These are phyloP conservation scores for Phenganax marumi DNA, from an alignment of 92 coral and sea anemone genomes.

Conservation along the genomic window DNA sequence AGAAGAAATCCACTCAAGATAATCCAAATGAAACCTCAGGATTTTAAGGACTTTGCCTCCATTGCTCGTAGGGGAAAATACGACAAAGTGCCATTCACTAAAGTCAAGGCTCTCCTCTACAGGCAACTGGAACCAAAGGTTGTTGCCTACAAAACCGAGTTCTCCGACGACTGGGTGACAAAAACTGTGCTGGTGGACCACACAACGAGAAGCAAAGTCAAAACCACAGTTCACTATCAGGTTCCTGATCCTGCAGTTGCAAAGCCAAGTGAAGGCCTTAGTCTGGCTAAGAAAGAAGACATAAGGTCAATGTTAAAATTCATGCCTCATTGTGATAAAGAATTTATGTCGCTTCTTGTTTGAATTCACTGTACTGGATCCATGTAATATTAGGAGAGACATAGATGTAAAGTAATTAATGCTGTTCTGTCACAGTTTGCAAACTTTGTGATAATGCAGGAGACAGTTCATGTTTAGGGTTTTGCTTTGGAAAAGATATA, in stretches of 20 bases:
- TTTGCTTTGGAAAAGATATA: too few relatives aligned
- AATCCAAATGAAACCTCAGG: background rate
- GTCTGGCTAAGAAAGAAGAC: too few relatives aligned
- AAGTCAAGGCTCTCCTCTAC: constrained; percentile 1
- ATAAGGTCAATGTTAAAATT: too few relatives aligned
- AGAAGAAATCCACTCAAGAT: constrained; percentile 3
- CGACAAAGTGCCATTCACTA: constrained; percentile 26
- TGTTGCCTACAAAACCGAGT: constrained; percentile 9
- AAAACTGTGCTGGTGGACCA: constrained; percentile 21
- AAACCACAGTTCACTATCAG: background rate
- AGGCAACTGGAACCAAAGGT: constrained; percentile 27
- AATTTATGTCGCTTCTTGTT: background rate
- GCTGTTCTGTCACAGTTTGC: too few relatives aligned
- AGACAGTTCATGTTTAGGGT: too few relatives aligned
- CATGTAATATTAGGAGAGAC: background rate
- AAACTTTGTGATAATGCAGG: background rate
- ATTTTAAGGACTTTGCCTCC: background rate
- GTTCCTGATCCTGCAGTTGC: constrained; percentile 27
- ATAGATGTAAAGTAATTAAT: background rate
- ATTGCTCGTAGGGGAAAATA: constrained; percentile 32
- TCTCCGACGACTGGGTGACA: too few relatives aligned
- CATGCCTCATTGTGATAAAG: constrained; percentile 3
- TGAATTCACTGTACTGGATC: background rate
- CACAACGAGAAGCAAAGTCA: constrained; percentile 17
- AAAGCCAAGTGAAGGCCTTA: too few relatives aligned